Conservation (phyloP, 1,140 invertebrate genomes). For the Schmidtea mediterranea region DNA sequence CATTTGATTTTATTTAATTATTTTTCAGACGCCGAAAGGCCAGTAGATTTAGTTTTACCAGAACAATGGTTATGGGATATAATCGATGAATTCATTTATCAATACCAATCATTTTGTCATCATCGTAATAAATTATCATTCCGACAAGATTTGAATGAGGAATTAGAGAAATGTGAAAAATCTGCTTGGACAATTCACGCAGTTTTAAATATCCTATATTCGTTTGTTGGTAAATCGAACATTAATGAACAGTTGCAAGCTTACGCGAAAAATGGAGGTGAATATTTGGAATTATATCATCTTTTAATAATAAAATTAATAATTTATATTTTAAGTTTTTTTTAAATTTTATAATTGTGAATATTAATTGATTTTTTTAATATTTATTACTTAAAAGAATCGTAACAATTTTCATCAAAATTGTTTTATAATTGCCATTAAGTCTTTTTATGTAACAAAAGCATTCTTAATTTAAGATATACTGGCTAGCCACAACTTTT, state of each 20-base stretch:
- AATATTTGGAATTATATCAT: too few species aligned
- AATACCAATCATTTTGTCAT: constrained; percentile 84
- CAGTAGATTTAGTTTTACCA: constrained; percentile 66
- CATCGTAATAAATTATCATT: constrained; percentile 23
- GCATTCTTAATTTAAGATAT: too few species aligned
- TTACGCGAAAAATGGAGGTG: constrained; percentile 13
- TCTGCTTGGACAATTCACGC: constrained; percentile 79
- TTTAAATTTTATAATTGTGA: too few species aligned
- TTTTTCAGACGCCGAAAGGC: constrained; percentile 42
- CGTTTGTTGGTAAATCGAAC: constrained; percentile 84
- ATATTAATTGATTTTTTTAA: too few species aligned
- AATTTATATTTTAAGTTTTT: too few species aligned
- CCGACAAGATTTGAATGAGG: constrained; percentile 46
- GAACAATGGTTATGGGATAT: constrained; percentile 99
- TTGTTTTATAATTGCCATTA: too few species aligned
- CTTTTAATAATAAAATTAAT: too few species aligned
- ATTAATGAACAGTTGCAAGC: constrained; percentile 88
- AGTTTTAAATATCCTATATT: constrained; percentile 86
- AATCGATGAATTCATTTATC: constrained; percentile 64
- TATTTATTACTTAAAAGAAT: too few species aligned
- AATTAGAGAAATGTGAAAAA: constrained; percentile 31
- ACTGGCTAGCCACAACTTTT: too few species aligned
- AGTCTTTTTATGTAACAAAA: too few species aligned
- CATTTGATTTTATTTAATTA: constrained; percentile 39
- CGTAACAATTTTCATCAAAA: too few species aligned